Conservation (phyloP, 2,888 invertebrate genomes). For the Eumacrocentrus americanus region DNA sequence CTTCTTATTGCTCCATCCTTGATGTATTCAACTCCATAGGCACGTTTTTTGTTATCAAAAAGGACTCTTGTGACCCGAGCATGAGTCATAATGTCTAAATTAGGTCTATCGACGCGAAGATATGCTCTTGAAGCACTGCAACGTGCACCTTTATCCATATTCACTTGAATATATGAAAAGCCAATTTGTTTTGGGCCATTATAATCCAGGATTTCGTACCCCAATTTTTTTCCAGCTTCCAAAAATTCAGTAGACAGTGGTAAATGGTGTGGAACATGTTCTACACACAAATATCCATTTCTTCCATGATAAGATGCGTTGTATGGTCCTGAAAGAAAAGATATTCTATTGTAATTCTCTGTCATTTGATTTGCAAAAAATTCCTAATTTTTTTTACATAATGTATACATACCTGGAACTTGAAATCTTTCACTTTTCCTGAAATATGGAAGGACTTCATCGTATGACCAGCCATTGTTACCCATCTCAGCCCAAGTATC, state of each 20-base stretch:
- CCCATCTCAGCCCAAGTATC: conserved; percentile 38
- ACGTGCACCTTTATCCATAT: conserved; percentile 63
- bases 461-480: conserved; percentile 39
- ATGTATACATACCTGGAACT: conserved; percentile 31
- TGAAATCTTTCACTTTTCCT: conserved; percentile 37
- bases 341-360: conserved; percentile 3
- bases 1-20: conserved; percentile 66
- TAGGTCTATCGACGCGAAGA: conserved; percentile 60
- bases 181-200: conserved; percentile 64
- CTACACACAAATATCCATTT: conserved; percentile 58
- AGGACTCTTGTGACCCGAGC: conserved; percentile 51
- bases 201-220: conserved; percentile 58
- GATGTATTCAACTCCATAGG: conserved; percentile 56
- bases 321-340: conserved; percentile 64
- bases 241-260: conserved; percentile 54
- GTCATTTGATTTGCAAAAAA: neutral
- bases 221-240: conserved; percentile 55
- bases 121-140: conserved; percentile 66
- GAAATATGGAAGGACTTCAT: conserved; percentile 39
- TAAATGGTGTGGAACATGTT: conserved; percentile 57
- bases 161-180: conserved; percentile 65
- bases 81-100: conserved; percentile 53
- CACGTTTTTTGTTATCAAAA: conserved; percentile 49
- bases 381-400: conserved; percentile 7
- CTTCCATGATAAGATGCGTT: conserved; percentile 62